Base-by-base conservation (phyloP, 2,888 invertebrate genomes). In the Ryuthela nishihirai region DNA sequence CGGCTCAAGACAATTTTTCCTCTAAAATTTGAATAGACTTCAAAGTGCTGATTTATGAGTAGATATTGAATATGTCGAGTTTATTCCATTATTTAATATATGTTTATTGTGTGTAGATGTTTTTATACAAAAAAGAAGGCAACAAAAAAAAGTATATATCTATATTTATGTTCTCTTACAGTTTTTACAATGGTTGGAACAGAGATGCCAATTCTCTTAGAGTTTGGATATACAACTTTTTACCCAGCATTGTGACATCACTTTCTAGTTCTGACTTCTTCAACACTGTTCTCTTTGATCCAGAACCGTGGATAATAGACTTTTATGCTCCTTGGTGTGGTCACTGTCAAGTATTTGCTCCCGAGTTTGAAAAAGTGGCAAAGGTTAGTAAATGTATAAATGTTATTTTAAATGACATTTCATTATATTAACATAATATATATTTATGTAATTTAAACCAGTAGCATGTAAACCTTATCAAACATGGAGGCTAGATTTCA, bases 361-460 rank as follows among this genome's bases (percentile, higher is more conserved):
- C 85, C 2, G 81, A 83, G 64, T 85, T 83, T 74, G 80, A 82
- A 65, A 75, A 78, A 65, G 78, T 83, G 41, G 82, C 85, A 10
- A 76, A 80, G 76, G 85, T 84, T 72, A 67, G 62, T 56, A 23
- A 34, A 41, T 17, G 7, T 34, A 12, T 18, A 23, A 5, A 26
- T 25, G 12, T 10, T 20, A 3, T 18, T 15, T 38, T 29, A 7
- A 21, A 20, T 39, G n/a, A 24, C 3, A 17, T 7, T 17, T 17
- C 15, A 17, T 38, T 17, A 17, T 3, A 38, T 3, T 15, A 17
- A 17, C 17, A 10, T 4, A 38, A 18, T 38, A 12, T 38, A 20
- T 38, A 17, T 18, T 12, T 29, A 12, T 29, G 12, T 9, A 29
- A 29, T 29, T 29, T 12, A n/a, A n/a, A n/a, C n/a, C n/a, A n/a